Evolutionary conservation across 2,888 invertebrate species (phyloP).

Genomic region (Trachelus iudaicus): DNA sequence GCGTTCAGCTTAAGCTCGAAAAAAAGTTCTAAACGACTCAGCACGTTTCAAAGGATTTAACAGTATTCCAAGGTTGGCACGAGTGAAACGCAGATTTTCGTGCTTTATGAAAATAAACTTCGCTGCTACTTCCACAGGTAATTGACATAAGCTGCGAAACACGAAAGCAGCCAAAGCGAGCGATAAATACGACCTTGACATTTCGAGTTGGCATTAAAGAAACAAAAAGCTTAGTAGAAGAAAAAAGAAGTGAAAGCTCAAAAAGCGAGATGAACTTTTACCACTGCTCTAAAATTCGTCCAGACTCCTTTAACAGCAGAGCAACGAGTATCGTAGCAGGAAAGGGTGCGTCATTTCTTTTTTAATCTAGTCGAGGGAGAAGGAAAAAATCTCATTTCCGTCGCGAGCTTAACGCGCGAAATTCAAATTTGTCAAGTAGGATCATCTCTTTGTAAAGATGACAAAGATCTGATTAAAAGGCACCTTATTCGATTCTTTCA

Average conservation of each 20-base stretch:
- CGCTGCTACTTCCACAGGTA: neutral
- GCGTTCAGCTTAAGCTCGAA: neutral
- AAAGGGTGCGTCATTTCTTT: neutral
- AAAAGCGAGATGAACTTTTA: neutral
- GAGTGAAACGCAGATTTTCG: neutral
- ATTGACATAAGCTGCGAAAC: neutral
- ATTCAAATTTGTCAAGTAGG: neutral
- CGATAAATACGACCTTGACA: neutral
- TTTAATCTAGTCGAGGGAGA: neutral
- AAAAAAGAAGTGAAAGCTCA: neutral
- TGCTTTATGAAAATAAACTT: neutral
- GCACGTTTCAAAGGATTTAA: neutral
- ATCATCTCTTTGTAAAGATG: neutral
- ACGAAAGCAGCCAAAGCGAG: neutral
- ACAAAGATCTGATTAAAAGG: too few species aligned
- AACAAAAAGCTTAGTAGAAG: neutral
- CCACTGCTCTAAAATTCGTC: neutral
- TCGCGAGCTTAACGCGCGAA: neutral
- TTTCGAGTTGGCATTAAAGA: neutral
- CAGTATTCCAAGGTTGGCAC: neutral
- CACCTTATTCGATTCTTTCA: neutral
- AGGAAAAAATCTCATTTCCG: neutral
- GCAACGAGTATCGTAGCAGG: neutral
- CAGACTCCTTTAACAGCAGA: neutral
- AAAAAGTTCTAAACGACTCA: neutral